A percentile compares a stretch with the other conserved stretches of the same genome.
Conservation (phyloP, 2,888 invertebrate genomes). For the Caradrina kadenii region DNA sequence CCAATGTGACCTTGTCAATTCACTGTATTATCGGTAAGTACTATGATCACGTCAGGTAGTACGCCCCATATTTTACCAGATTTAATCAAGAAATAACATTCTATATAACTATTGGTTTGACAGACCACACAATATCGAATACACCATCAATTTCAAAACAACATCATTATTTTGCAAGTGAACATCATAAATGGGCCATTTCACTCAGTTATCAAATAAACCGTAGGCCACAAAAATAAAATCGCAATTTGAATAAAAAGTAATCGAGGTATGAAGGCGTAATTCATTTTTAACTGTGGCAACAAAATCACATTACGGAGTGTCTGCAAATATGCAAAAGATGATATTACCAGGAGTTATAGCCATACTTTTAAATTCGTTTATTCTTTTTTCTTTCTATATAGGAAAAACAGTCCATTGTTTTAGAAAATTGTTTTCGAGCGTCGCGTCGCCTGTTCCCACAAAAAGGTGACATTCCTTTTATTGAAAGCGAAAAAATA, state of each 20-base stretch:
- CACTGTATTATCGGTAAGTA: no score
- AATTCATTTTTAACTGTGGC: conserved; percentile 25
- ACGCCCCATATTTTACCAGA: no score
- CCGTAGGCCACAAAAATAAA: background rate
- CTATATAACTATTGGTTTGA: no score
- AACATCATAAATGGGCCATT: background rate
- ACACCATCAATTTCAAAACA: background rate
- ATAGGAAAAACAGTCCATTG: conserved; percentile 33
- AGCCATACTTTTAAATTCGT: conserved; percentile 35
- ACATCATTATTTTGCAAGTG: background rate
- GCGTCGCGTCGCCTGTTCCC: conserved; percentile 17
- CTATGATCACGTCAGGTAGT: no score
- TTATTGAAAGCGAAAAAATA: conserved; percentile 56
- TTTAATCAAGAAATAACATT: no score
- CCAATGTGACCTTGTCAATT: no score
- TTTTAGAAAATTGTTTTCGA: conserved; percentile 45
- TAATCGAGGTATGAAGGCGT: background rate
- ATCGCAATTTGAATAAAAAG: conserved; percentile 12
- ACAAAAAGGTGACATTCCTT: conserved; percentile 47
- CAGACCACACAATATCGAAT: background rate
- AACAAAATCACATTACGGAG: conserved; percentile 32
- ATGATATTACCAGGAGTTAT: conserved; percentile 34
- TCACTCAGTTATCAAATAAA: no score
- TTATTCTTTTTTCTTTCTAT: conserved; percentile 17
- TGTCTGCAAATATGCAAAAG: conserved; percentile 40